These are phyloP conservation scores for Lepus europaeus DNA, from an alignment of 2,113 vertebrate genomes.

Conservation along the genomic window DNA sequence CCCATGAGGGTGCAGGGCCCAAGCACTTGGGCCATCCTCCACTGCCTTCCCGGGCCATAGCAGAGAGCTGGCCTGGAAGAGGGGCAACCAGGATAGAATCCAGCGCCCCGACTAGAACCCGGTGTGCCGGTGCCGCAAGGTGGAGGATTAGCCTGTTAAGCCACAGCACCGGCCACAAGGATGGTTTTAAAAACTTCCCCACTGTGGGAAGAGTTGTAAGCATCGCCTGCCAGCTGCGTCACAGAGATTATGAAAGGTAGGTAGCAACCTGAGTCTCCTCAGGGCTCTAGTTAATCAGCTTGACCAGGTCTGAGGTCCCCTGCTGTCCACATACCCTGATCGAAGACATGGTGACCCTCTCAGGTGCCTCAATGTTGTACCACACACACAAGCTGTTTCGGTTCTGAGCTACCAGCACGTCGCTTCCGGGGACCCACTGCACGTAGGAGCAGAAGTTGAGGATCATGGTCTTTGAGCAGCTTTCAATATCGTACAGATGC, in stretches of 20 bases:
- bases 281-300: neutral
- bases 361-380: slow-evolving; percentile 97
- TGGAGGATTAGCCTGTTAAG: too few relatives aligned
- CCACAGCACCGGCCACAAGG: neutral
- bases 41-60: too few relatives aligned
- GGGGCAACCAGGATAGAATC: too few relatives aligned
- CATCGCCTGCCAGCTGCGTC: neutral
- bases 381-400: slow-evolving; percentile 94
- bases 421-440: slow-evolving; percentile 97
- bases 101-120: too few relatives aligned
- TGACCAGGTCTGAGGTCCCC: neutral
- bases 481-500: slow-evolving; percentile 94
- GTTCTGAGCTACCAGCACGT: slow-evolving; percentile 97
- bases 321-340: slow-evolving; percentile 90
- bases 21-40: too few relatives aligned
- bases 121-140: too few relatives aligned
- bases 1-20: too few relatives aligned
- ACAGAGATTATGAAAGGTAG: neutral
- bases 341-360: slow-evolving; percentile 95
- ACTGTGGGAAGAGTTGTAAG: neutral
- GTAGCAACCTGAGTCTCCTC: neutral
- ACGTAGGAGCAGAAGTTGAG: slow-evolving; percentile 96
- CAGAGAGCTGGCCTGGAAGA: too few relatives aligned
- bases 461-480: slow-evolving; percentile 90
- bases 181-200: neutral